Evolutionary conservation across 2,797 vertebrate genomes (phyloP), one percentile per base, ranked within the genome.

Genomic region (Tapirus indicus): DNA sequence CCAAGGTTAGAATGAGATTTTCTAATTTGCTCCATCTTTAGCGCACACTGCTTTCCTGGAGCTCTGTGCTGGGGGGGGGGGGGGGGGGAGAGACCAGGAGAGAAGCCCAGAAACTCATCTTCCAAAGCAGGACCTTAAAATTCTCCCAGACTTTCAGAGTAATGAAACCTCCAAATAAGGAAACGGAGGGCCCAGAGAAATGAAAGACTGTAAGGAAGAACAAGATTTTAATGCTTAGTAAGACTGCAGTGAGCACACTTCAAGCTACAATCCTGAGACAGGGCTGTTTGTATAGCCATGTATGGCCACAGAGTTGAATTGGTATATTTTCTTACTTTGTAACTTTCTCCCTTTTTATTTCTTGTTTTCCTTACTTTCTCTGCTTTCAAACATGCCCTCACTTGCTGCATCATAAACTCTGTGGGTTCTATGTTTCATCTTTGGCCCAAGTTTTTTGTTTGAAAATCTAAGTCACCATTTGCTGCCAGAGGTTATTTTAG

Each of bases 231-330:
- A 13, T 18, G 35, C 32, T 41, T 4, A 7, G 68, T 14, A n/a
- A 60, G 58, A 29, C 7, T 7, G 0, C 1, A 41, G 6, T 3
- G 1, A 8, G 32, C 35, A 5, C 1, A 7, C 5, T 21, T 27
- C 35, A 5, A 5, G 23, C 49, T 27, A 52, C 21, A 12, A 6
- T 8, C 44, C 85, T 17, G 62, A 82, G 20, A 32, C 0, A 0
- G 14, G 0, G 29, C 3, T 29, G 0, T 20, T 1, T 13, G 52
- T 0, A 0, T 0, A 54, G 44, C 8, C 41, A 5, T 2, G 41
- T 4, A 0, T 0, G 71, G 54, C 54, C n/a, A 0, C 38, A 17
- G 38, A 29, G 35, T 5, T 7, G 38, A 7, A 23, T 16, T 6
- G 7, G 0, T 14, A 5, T 2, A 3, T 62, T n/a, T 27, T 88